Conservation (phyloP, 2,797 vertebrate genomes). For the Phrynocephalus forsythii region DNA sequence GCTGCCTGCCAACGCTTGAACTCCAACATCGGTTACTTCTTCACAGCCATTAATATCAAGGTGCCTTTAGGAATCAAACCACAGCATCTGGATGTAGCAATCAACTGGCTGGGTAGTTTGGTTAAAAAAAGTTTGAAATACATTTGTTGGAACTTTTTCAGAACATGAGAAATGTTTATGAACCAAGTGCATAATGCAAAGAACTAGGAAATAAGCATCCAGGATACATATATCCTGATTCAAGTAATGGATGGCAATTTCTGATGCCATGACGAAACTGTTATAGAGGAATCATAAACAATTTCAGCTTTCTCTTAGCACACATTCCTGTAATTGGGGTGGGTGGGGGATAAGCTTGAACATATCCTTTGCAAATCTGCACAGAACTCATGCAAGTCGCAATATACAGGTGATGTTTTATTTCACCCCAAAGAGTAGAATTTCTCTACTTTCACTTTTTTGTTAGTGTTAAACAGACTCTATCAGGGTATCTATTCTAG, state of each 20-base stretch:
- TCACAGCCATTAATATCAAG: constrained; percentile 76
- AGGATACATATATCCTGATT: background rate
- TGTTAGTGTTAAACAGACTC: background rate
- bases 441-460: background rate
- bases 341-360: background rate
- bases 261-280: background rate
- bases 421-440: too few relatives aligned
- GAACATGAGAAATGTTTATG: background rate
- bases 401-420: background rate
- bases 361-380: background rate
- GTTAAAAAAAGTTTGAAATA: background rate
- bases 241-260: background rate
- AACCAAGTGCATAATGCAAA: background rate
- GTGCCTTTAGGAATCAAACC: constrained; percentile 57
- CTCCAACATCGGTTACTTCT: constrained; percentile 73
- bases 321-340: background rate
- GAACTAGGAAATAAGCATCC: background rate
- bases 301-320: background rate
- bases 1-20: constrained; percentile 71
- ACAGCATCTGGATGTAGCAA: background rate
- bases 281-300: background rate
- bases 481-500: too few relatives aligned
- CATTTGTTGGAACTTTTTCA: background rate
- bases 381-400: background rate
- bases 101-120: background rate